Evolutionary conservation across 1,140 invertebrate species (phyloP).

Genomic region (Pogonus chalceus): DNA sequence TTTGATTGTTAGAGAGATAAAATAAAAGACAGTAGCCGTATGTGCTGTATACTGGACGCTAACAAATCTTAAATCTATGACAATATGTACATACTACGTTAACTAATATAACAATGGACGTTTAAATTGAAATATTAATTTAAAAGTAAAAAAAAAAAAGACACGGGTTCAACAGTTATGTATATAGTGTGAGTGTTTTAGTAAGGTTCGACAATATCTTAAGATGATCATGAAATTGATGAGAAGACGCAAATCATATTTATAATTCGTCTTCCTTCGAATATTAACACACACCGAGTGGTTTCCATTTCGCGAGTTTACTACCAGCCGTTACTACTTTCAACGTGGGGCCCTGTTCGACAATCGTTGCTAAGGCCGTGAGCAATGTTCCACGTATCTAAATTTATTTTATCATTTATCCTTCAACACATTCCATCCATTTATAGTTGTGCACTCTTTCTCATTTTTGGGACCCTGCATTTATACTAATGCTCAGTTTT

Average conservation of each 20-base stretch:
- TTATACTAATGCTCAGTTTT: no score
- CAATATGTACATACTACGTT: constrained; percentile 35
- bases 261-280: constrained; percentile 1
- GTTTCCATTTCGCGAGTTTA: neutral
- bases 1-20: constrained; percentile 17
- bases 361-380: no score
- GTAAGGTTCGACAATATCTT: constrained; percentile 7
- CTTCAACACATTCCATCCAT: no score
- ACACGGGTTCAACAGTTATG: constrained; percentile 2
- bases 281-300: neutral
- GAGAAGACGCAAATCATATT: neutral
- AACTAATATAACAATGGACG: constrained; percentile 6
- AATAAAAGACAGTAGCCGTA: constrained; percentile 20
- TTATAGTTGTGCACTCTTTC: no score
- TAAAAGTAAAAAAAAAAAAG: neutral
- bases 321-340: neutral
- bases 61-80: constrained; percentile 25
- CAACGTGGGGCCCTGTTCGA: no score
- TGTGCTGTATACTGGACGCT: constrained; percentile 4
- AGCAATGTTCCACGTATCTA: no score
- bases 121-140: neutral
- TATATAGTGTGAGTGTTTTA: constrained; percentile 6
- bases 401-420: no score
- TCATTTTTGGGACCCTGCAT: no score
- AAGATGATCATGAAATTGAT: neutral